phyloP scores from a whole-genome alignment of 2,113 vertebrate species.

The Anser brachyrhynchus region DNA sequence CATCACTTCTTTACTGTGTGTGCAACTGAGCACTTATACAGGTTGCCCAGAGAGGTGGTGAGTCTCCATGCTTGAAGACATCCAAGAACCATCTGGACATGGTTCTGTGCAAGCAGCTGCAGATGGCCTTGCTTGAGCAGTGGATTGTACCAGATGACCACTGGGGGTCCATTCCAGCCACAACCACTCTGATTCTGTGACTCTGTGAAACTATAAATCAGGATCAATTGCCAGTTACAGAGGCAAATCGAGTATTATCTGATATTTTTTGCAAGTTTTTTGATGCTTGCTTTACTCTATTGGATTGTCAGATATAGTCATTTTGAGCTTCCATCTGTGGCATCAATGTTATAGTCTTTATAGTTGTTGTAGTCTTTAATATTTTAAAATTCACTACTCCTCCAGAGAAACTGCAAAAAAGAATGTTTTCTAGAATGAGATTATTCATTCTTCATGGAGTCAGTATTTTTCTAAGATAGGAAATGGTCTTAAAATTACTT shows the following conservation, averaged over 20 bases:
- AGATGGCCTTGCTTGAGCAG: neutral
- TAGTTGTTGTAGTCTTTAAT: neutral
- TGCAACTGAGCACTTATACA: neutral
- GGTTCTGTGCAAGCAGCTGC: neutral
- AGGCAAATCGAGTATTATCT: neutral
- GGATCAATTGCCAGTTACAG: neutral
- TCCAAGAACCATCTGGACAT: neutral
- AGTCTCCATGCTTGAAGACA: neutral
- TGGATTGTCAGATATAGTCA: neutral
- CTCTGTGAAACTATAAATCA: neutral
- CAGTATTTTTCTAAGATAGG: neutral
- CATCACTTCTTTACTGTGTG: neutral
- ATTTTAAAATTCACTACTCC: neutral
- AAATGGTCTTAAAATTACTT: neutral
- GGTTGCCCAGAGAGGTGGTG: neutral
- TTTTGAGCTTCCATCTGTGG: neutral
- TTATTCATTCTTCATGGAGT: neutral
- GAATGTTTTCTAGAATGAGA: neutral
- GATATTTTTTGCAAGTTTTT: neutral
- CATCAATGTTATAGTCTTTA: neutral
- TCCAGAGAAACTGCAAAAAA: neutral
- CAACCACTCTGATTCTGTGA: neutral
- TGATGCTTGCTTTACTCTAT: neutral
- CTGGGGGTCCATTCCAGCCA: neutral
- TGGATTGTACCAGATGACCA: neutral